Percentiles rank a stretch among this genome's conserved stretches.
Conservation (phyloP, 2,113 vertebrate genomes). For the Nesoenas mayeri region DNA sequence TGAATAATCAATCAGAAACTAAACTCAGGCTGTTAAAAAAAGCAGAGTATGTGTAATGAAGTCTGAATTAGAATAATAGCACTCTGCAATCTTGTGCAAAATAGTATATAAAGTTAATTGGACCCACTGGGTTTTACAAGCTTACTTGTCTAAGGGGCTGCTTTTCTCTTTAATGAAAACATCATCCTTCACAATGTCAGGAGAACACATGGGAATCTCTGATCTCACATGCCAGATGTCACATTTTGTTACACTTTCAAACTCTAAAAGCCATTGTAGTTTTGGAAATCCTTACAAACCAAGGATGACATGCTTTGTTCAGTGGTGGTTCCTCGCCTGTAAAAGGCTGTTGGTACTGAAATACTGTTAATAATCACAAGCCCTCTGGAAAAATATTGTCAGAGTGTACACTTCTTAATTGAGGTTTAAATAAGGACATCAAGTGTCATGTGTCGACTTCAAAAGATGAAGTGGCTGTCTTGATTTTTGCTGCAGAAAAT, state of each 20-base stretch:
- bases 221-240: not conserved
- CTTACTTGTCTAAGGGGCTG: not conserved
- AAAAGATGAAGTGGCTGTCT: not conserved
- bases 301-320: not conserved
- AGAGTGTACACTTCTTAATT: not conserved
- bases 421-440: not conserved
- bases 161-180: slow-evolving; percentile 3
- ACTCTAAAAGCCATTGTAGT: not conserved
- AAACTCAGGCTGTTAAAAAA: not conserved
- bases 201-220: not conserved
- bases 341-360: not conserved
- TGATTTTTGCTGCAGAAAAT: not conserved
- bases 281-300: not conserved
- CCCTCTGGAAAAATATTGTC: not conserved
- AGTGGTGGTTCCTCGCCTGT: not conserved
- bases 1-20: not conserved
- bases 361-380: not conserved
- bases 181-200: not conserved
- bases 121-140: not conserved
- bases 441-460: not conserved
- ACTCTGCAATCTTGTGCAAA: not conserved
- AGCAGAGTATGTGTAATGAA: not conserved
- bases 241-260: slow-evolving; percentile 7
- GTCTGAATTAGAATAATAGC: not conserved
- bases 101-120: slow-evolving; percentile 8